Base-by-base conservation (phyloP, 2,113 vertebrate species). In the Malurus cyaneus region DNA sequence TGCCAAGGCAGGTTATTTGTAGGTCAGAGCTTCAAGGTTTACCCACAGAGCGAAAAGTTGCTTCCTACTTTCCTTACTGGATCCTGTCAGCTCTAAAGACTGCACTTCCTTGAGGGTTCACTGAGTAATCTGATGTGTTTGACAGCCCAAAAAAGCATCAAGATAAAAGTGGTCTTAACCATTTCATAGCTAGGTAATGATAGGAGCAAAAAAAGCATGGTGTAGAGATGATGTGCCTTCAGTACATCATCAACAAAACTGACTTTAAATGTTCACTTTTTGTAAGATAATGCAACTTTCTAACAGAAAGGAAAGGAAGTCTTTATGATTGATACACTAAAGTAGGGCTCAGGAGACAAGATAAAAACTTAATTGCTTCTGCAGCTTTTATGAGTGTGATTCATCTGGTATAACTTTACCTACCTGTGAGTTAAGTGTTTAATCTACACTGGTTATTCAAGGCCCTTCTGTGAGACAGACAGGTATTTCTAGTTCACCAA, bases 351-450 rank as follows among this genome's bases (percentile, higher is more conserved):
- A 69, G 65, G 82, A 95, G 72, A 90, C 11, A 13, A 72, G 44
- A 72, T 92, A 79, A 94, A 95, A 94, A 41, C 65, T 56, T 95
- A 83, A 96, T 91, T 74, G 64, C 67, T 93, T 80, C 76, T 44
- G 5, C 52, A 77, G 72, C n/a, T 88, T 96, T 92, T 86, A 60
- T 74, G 28, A 86, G 19, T 50, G 13, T 88, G 82, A 92, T 83
- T 96, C 92, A 94, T 73, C 32, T 78, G 24, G 14, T 83, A 16
- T 18, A 67, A 59, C 47, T 90, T 95, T 60, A 56, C 56, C 76
- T 93, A 56, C 52, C 67, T 92, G 47, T 66, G 71, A 88, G 42
- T 86, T 72, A 81, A 81, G 47, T 62, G 44, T 90, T 95, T 86
- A 83, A 83, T 80, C 50, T 54, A 14, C 41, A 32, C 47, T 70